Evolutionary conservation across 2,113 vertebrate genomes (phyloP), one percentile per base, ranked within the genome.

Genomic region (Toxostoma redivivum): DNA sequence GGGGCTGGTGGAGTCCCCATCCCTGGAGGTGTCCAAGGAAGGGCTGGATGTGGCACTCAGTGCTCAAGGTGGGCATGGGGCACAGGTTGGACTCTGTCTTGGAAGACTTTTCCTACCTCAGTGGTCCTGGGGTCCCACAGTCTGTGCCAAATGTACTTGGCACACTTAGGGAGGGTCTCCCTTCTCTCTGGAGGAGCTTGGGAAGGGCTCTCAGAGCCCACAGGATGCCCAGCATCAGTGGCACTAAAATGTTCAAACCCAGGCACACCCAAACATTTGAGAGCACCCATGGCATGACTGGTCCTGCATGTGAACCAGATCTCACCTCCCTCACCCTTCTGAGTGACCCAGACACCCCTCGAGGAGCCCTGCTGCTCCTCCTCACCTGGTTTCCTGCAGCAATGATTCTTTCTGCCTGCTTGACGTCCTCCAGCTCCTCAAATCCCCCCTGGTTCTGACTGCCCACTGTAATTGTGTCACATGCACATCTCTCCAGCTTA

Each of bases 201-300:
- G 35, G 15, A 81, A 73, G 30, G 28, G 37, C 9, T 66, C 3
- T 4, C 2, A 10, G 56, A 61, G 23, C 16, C 56, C 12, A 11
- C 8, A 42, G 56, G 38, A 25, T 24, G 27, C n/a, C 35, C 42
- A 66, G 1, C 3, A 35, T 10, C 58, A 33, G 35, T 10, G 44
- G 20, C 15, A 60, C 27, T 18, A 18, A 30, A 44, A 15, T 4
- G 33, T 22, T 27, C 33, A 23, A 45, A 11, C 9, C 37, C 37
- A 22, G 51, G 25, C 35, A 31, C 31, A 2, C 7, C 53, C 33
- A 33, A 16, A 12, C 0, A 5, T 12, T 3, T 0, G 0, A n/a
- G 54, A 45, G 2, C 27, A 4, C 33, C 12, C 1, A 0, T 1
- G 51, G 35, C 12, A 4, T 1, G 12, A 2, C 31, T 27, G 27